Conservation (phyloP, 1,140 invertebrate genomes). For the Geopemphigus sp. region DNA sequence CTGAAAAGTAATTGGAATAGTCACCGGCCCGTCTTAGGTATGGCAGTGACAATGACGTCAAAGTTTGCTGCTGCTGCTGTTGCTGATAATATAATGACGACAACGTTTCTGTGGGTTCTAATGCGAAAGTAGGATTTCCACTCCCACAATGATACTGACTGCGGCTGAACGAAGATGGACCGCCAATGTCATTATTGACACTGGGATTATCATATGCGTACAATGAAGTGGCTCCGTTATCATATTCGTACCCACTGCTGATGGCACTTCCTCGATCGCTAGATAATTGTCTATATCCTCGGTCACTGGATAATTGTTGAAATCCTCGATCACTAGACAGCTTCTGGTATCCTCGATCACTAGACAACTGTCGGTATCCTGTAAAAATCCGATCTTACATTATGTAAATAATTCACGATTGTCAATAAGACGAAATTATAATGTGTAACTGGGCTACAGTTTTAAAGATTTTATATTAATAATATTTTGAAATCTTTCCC, state of each 20-base stretch:
- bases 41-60: slow-evolving; percentile 8
- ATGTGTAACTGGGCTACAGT: too few species aligned
- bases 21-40: slow-evolving; percentile 49
- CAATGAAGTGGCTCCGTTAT: slow-evolving; percentile 49
- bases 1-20: slow-evolving; percentile 55
- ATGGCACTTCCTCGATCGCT: slow-evolving; percentile 7
- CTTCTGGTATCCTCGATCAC: too few species aligned
- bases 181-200: slow-evolving; percentile 51
- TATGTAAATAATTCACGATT: too few species aligned
- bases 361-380: too few species aligned
- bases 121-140: slow-evolving; percentile 18
- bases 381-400: too few species aligned
- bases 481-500: too few species aligned
- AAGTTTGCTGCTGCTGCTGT: not conserved
- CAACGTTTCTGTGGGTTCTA: not conserved
- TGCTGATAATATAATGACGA: not conserved
- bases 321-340: too few species aligned
- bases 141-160: not conserved
- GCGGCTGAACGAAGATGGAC: not conserved
- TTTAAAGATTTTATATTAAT: too few species aligned
- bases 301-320: too few species aligned
- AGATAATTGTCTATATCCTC: slow-evolving; percentile 25
- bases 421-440: too few species aligned
- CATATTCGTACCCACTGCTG: not conserved
- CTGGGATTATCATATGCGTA: slow-evolving; percentile 65